Base-by-base conservation (phyloP, 2,113 vertebrate species). In the Oreocharis arfaki region DNA sequence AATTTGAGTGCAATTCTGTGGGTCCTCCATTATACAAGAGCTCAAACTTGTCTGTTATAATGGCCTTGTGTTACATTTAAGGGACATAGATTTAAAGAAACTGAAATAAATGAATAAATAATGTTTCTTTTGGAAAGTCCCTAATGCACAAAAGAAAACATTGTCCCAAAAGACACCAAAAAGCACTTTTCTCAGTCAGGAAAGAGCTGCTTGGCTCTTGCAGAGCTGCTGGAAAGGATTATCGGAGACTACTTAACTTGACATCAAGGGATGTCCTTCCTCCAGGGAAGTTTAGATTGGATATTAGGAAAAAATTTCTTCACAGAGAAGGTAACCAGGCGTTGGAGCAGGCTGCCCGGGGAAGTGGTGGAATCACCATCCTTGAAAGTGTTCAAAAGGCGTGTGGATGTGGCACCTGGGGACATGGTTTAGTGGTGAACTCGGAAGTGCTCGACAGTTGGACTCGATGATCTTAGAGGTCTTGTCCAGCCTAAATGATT, bases 91-190 rank as follows among this genome's bases (percentile, higher is more conserved):
- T 82, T 88, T 67, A 44, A 95, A 74, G 47, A 92, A 74, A 49
- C 35, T 81, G 50, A 94, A 95, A 90, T 74, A 88, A 77, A 85
- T 77, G 5, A 93, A 77, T 90, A 83, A 85, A 77, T 84, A 83
- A 86, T 55, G 28, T 15, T 70, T 65, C 37, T 69, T 95, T 83
- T 70, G 46, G 46, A 59, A 90, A 90, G 53, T 41, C 59, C 2
- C 49, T 80, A 61, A 74, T 70, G 18, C 63, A 63, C 49, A 80
- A 50, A 80, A 79, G 46, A 80, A 84, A 84, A 44, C 32, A 24
- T 55, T 50, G 18, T 81, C 77, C 59, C 69, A 33, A 86, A 87
- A 92, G 82, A 84, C 75, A 88, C 23, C 10, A 35, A 70, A 84
- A 75, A 69, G 16, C 64, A 61, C 61, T 90, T 85, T 87, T 61